Percentiles rank a stretch among this genome's conserved stretches.
Conservation (phyloP, 2,113 vertebrate genomes). For the Apodemus speciosus region DNA sequence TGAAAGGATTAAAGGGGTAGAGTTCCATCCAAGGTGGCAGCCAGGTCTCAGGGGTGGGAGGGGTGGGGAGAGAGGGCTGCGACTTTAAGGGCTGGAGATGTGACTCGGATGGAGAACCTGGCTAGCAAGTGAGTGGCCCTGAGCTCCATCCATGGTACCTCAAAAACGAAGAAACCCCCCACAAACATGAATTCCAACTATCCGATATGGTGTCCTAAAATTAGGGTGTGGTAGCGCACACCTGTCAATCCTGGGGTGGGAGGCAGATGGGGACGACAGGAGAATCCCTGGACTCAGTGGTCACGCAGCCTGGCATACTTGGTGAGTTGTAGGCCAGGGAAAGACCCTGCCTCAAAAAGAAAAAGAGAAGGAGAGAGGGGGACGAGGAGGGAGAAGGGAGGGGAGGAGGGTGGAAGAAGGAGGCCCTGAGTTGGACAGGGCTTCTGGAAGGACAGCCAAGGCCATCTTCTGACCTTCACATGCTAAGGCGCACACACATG, state of each 20-base stretch:
- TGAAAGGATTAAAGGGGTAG: neutral
- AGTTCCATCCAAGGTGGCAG: neutral
- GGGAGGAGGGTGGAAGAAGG: neutral
- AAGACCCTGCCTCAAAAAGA: neutral
- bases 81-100: neutral
- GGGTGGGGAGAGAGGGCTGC: neutral
- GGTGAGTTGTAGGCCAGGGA: neutral
- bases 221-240: neutral
- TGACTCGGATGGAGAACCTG: neutral
- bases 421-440: neutral
- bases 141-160: neutral
- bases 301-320: neutral
- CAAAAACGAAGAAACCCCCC: neutral
- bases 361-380: neutral
- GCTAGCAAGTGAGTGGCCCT: neutral
- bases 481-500: neutral
- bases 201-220: neutral
- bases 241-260: neutral
- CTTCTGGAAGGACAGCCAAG: neutral
- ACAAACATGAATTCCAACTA: neutral
- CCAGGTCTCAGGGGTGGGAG: neutral
- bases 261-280: too few species aligned
- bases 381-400: too few species aligned
- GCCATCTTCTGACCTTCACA: neutral
- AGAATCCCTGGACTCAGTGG: neutral